Evolutionary conservation across 1,140 invertebrate species (phyloP), one percentile per base, ranked within the genome.

Genomic region (Solenopsis invicta): DNA sequence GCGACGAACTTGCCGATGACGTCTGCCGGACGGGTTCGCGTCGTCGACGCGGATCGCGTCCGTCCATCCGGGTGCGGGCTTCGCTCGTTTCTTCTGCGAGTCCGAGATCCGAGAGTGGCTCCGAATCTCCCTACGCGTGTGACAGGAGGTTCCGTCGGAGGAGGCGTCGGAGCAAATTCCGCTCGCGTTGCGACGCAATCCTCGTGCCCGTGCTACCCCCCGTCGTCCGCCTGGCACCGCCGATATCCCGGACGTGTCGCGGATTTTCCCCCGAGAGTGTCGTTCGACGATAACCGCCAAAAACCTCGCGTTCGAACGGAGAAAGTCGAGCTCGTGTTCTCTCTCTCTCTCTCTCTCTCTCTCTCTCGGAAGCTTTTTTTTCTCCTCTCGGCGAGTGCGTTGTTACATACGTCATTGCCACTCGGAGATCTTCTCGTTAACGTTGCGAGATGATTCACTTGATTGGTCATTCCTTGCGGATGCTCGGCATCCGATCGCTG

Each of bases 71-170:
- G 24, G 6, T 54, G 18, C 18, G 21, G 5, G 37, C 37, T 5
- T 41, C 52, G 52, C 18, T 54, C 52, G 52, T 18, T n/a, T n/a
- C n/a, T n/a, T n/a, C n/a, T n/a, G n/a, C n/a, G n/a, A n/a, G n/a
- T n/a, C n/a, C n/a, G n/a, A n/a, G 6, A 2, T 2, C 29, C 29
- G 29, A 29, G 29, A 29, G 29, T 29, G 29, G 56, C 50, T 45
- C 66, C 45, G 56, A 59, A 12, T 9, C 45, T 13, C 66, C 84
- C n/a, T 12, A 10, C 48, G 77, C 87, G 81, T 89, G 92, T 93
- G 91, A 93, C 92, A 29, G 29, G 29, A 93, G 89, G 9, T 41
- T 66, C n/a, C 9, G 64, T 66, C 37, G 62, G 2, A 18, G 64
- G 37, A 13, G 29, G 29, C 29, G 29, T 29, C 29, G 29, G 29